phyloP scores from a whole-genome alignment of 2,888 invertebrate genomes.

The Drosophila nr. medialis region DNA sequence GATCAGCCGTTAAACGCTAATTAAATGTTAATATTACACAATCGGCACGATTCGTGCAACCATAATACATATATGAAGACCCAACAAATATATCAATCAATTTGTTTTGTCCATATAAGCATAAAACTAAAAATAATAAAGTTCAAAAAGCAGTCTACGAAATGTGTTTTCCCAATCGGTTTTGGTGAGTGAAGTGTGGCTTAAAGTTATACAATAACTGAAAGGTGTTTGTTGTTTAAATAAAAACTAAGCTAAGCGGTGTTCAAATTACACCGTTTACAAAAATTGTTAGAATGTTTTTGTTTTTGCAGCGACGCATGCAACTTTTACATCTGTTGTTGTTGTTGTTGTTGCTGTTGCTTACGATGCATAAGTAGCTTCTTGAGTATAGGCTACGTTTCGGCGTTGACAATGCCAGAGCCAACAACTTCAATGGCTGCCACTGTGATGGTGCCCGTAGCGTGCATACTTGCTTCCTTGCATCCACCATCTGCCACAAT shows the following conservation, averaged over 20 bases:
- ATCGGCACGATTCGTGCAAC: slow-evolving; percentile 57
- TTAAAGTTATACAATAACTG: slow-evolving; percentile 47
- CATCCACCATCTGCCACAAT: slow-evolving; percentile 38
- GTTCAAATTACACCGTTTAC: slow-evolving; percentile 38
- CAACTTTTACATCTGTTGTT: slow-evolving; percentile 4
- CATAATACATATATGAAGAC: slow-evolving; percentile 54
- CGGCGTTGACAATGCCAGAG: slow-evolving; percentile 76
- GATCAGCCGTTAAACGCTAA: slow-evolving; percentile 79
- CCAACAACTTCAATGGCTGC: slow-evolving; percentile 73
- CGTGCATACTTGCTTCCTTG: slow-evolving; percentile 50
- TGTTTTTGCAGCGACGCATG: slow-evolving; percentile 15
- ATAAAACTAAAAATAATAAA: slow-evolving; percentile 12
- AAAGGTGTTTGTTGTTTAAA: slow-evolving; percentile 19
- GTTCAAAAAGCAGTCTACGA: slow-evolving; percentile 63
- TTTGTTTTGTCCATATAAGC: slow-evolving; percentile 46
- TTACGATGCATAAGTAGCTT: slow-evolving; percentile 84
- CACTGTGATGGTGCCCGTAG: slow-evolving; percentile 55
- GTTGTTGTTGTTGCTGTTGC: slow-evolving; percentile 18
- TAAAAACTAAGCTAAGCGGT: slow-evolving; percentile 57
- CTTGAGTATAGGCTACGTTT: slow-evolving; percentile 85
- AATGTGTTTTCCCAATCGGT: slow-evolving; percentile 69
- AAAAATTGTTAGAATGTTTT: slow-evolving; percentile 56
- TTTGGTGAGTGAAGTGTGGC: slow-evolving; percentile 68
- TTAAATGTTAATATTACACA: slow-evolving; percentile 74
- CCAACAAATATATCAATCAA: slow-evolving; percentile 40